Conservation (phyloP, 1,140 invertebrate genomes). For the Drosophila erecta region DNA sequence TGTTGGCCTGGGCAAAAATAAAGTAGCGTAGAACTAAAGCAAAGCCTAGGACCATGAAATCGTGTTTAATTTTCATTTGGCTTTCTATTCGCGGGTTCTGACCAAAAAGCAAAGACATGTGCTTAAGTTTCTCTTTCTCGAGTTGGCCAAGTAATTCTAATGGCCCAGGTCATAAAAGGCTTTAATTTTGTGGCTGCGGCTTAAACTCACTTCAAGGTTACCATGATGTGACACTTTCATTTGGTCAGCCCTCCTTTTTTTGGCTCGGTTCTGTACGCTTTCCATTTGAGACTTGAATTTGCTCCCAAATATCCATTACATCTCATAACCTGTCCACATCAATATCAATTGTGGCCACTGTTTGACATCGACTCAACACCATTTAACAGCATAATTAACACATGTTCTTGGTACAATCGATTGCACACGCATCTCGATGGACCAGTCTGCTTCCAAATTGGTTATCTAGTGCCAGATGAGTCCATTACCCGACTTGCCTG, state of each 20-base stretch:
- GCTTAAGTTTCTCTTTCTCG: conserved; percentile 71
- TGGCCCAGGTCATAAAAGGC: conserved; percentile 40
- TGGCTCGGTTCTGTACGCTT: conserved; percentile 5
- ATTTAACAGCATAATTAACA: conserved; percentile 78
- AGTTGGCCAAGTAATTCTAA: conserved; percentile 64
- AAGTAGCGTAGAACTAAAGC: conserved; percentile 79
- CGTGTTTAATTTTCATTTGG: conserved; percentile 71
- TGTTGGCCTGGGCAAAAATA: conserved; percentile 53
- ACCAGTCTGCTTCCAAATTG: conserved; percentile 57
- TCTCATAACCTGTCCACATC: conserved; percentile 53
- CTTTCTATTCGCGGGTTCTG: conserved; percentile 67
- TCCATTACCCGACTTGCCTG: conserved; percentile 30
- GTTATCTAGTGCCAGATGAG: conserved; percentile 68
- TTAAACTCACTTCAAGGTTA: conserved; percentile 54
- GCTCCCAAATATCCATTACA: conserved; percentile 16
- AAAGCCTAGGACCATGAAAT: conserved; percentile 72
- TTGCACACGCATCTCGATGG: conserved; percentile 73
- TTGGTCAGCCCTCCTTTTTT: conserved; percentile 15
- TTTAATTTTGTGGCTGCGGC: conserved; percentile 26
- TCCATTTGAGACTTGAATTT: conserved; percentile 1
- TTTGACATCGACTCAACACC: conserved; percentile 68
- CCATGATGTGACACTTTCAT: conserved; percentile 52
- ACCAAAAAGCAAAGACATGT: conserved; percentile 28
- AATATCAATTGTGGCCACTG: conserved; percentile 56
- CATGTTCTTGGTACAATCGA: conserved; percentile 78